These are phyloP conservation scores for Pomacea maculata DNA, from an alignment of 1,140 invertebrate genomes.

Conservation along the genomic window DNA sequence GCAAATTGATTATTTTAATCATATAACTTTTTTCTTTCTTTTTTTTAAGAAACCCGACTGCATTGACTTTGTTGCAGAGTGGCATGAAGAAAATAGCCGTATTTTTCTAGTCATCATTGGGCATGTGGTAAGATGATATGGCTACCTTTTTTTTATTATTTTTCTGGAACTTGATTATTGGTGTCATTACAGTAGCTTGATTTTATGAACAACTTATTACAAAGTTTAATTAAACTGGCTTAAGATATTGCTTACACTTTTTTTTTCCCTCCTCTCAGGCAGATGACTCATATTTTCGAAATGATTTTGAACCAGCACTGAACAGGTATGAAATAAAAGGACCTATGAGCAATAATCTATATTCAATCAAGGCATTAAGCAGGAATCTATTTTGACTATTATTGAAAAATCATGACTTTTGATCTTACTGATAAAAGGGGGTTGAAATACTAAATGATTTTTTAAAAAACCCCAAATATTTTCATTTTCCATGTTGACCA, in stretches of 20 bases:
- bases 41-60: no score
- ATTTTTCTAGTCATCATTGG: slow-evolving; percentile 37
- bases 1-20: no score
- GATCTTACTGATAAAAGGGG: no score
- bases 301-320: slow-evolving; percentile 3
- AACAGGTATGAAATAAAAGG: neutral
- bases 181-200: neutral
- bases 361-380: no score
- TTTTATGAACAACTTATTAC: neutral
- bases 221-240: neutral
- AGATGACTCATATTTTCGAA: neutral
- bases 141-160: neutral
- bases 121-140: slow-evolving; percentile 31
- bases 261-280: neutral
- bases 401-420: no score
- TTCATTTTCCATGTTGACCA: no score
- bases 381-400: no score
- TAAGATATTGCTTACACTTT: neutral
- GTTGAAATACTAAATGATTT: no score
- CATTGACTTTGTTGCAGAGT: slow-evolving; percentile 31
- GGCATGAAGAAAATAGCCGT: slow-evolving; percentile 25
- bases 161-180: neutral
- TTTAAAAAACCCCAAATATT: no score
- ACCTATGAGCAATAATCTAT: no score
- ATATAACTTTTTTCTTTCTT: no score